phyloP scores from a whole-genome alignment of 2,888 invertebrate species.

The Drosophila trichaetosa region DNA sequence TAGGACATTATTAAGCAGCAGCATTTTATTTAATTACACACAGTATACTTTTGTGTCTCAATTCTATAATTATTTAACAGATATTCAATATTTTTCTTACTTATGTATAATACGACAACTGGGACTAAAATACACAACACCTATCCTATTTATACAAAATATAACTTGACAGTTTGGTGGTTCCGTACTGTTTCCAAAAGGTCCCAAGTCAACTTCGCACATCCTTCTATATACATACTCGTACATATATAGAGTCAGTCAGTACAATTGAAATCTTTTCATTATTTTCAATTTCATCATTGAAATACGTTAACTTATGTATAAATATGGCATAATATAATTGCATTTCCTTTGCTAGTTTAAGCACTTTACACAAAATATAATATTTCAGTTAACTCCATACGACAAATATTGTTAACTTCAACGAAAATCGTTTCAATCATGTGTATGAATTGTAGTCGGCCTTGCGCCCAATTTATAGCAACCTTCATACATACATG shows the following conservation, averaged over 20 bases:
- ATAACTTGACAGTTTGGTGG: not conserved
- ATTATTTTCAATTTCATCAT: not conserved
- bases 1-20: conserved; percentile 34
- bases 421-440: not conserved
- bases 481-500: not conserved
- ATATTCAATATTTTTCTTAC: conserved; percentile 14
- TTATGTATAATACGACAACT: conserved; percentile 7
- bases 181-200: not conserved
- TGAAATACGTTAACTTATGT: not conserved
- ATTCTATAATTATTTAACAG: conserved; percentile 13
- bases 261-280: not conserved
- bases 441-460: not conserved
- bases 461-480: not conserved
- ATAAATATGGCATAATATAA: not conserved
- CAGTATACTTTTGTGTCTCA: conserved; percentile 24
- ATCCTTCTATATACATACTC: not conserved
- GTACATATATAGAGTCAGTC: not conserved
- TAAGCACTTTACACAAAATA: not conserved
- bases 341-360: not conserved
- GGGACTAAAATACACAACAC: conserved; percentile 13
- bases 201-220: not conserved
- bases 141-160: not conserved
- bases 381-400: not conserved
- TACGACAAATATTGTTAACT: not conserved
- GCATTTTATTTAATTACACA: conserved; percentile 14